phyloP scores from a whole-genome alignment of 2,797 vertebrate species.

The Acanthiza pusilla region DNA sequence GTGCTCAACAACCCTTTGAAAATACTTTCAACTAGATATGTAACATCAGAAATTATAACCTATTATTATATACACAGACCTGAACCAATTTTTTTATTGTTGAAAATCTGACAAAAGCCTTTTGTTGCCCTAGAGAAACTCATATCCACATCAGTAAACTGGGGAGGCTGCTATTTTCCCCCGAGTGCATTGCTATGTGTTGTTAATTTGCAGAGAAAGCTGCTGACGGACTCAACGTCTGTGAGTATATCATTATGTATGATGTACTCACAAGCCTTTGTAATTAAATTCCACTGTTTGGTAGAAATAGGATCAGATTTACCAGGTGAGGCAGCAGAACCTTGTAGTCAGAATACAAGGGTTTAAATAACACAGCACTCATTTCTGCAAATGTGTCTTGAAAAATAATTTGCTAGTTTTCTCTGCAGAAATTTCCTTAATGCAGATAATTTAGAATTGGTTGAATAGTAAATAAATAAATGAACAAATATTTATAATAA shows the following conservation, averaged over 20 bases:
- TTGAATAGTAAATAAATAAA: not conserved
- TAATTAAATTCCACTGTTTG: slow-evolving; percentile 13
- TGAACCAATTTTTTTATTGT: not conserved
- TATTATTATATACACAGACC: not conserved
- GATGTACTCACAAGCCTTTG: not conserved
- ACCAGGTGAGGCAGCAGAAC: not conserved
- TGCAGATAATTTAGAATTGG: not conserved
- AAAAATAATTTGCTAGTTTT: not conserved
- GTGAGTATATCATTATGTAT: not conserved
- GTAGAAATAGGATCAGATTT: not conserved
- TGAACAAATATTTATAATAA: not conserved
- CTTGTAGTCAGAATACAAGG: not conserved
- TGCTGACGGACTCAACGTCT: not conserved
- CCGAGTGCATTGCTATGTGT: not conserved
- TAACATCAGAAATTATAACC: not conserved
- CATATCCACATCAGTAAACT: not conserved
- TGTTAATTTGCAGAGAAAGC: slow-evolving; percentile 34
- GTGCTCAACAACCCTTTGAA: not conserved
- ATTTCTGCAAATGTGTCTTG: not conserved
- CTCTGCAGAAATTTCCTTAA: not conserved
- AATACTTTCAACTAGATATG: not conserved
- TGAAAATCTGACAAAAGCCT: not conserved
- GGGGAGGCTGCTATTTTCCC: not conserved
- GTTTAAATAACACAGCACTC: not conserved
- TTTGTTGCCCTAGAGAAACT: not conserved